Evolutionary conservation across 2,797 vertebrate genomes (phyloP).

Genomic region (Pangasius djambal): DNA sequence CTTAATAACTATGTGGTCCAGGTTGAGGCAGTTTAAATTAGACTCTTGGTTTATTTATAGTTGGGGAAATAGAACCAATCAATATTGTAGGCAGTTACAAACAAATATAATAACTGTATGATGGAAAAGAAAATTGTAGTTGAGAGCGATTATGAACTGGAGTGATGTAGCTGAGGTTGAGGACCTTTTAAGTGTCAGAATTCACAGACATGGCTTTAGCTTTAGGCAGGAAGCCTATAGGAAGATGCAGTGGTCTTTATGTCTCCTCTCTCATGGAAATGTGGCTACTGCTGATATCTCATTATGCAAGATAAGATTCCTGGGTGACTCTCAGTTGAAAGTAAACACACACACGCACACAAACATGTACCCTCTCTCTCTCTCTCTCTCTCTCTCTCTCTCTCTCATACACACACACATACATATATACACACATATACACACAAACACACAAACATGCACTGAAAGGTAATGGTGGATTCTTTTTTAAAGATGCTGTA

Average conservation of each 20-base stretch:
- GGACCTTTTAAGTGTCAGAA: neutral
- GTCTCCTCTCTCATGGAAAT: neutral
- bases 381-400: too few relatives aligned
- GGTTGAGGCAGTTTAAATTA: neutral
- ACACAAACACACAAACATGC: neutral
- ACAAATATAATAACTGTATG: neutral
- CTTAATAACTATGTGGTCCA: neutral
- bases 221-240: neutral
- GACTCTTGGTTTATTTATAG: neutral
- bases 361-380: slow-evolving; percentile 6
- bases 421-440: slow-evolving; percentile 15
- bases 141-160: neutral
- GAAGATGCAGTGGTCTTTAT: neutral
- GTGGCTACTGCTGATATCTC: neutral
- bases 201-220: neutral
- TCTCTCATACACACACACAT: slow-evolving; percentile 3
- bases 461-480: neutral
- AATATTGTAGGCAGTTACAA: neutral
- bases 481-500: neutral
- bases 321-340: slow-evolving; percentile 19
- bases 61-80: neutral
- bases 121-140: neutral
- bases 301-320: slow-evolving; percentile 11
- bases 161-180: neutral
- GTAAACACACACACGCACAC: slow-evolving; percentile 29